These are phyloP conservation scores for Nebria salina DNA, from an alignment of 2,888 invertebrate genomes.

Conservation along the genomic window DNA sequence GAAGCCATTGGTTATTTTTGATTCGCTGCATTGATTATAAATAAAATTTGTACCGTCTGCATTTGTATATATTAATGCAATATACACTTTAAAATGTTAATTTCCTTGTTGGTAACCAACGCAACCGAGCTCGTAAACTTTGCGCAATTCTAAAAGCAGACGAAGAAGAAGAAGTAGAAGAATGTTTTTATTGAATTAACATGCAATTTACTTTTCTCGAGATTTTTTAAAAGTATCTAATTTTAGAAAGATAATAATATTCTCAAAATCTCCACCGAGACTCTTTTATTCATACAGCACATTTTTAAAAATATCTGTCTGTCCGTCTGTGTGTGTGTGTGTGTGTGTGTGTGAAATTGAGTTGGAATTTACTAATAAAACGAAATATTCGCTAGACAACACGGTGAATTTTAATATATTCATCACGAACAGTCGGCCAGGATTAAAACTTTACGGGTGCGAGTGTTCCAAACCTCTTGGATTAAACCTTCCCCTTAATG, in stretches of 20 bases:
- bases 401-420: slow-evolving; percentile 42
- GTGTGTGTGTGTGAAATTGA: background rate
- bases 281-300: background rate
- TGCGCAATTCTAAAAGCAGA: background rate
- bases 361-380: background rate
- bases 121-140: background rate
- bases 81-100: background rate
- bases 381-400: slow-evolving; percentile 13
- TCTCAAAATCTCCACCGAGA: background rate
- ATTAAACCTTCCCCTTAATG: slow-evolving; percentile 36
- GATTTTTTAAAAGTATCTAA: background rate
- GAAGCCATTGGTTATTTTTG: background rate
- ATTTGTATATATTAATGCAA: background rate
- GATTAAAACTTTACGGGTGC: slow-evolving; percentile 41
- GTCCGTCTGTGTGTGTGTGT: background rate
- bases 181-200: background rate
- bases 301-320: background rate
- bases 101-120: background rate
- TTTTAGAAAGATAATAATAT: background rate
- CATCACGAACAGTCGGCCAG: slow-evolving; percentile 34
- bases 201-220: background rate
- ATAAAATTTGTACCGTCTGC: too few relatives aligned
- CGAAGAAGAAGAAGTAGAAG: background rate
- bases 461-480: slow-evolving; percentile 23
- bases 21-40: too few relatives aligned